Conservation (phyloP, 2,888 invertebrate species). For the Hemaris fuciformis region DNA sequence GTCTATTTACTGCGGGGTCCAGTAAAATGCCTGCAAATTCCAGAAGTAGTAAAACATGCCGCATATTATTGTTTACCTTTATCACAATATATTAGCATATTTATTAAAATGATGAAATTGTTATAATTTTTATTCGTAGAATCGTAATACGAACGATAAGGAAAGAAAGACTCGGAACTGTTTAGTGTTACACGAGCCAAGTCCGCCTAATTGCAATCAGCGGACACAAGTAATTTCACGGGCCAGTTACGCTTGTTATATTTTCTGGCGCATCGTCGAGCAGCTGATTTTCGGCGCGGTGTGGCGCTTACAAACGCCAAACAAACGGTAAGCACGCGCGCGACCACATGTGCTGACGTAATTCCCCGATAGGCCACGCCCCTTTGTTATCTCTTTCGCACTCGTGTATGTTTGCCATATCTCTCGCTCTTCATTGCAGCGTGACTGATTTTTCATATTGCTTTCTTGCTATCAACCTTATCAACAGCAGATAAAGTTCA, state of each 20-base stretch:
- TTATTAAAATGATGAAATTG: background rate
- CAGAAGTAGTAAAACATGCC: too few relatives aligned
- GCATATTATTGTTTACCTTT: background rate
- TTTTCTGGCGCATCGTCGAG: constrained; percentile 45
- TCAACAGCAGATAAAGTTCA: constrained; percentile 33
- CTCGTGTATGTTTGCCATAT: constrained; percentile 29
- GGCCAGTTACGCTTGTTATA: constrained; percentile 37
- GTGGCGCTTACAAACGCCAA: constrained; percentile 61
- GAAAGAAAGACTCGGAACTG: background rate
- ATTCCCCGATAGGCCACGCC: constrained; percentile 58
- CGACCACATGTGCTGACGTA: constrained; percentile 70
- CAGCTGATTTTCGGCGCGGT: constrained; percentile 76
- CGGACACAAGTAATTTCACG: constrained; percentile 24
- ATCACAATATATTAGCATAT: background rate
- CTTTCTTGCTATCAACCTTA: constrained; percentile 36
- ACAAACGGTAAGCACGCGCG: constrained; percentile 62
- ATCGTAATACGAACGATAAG: too few relatives aligned
- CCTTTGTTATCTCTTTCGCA: constrained; percentile 48
- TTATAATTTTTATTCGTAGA: background rate
- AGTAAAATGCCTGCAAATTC: too few relatives aligned
- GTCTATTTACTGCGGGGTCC: too few relatives aligned
- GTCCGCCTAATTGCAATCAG: background rate
- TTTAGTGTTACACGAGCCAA: background rate
- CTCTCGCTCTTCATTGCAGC: constrained; percentile 60
- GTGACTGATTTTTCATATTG: constrained; percentile 46